phyloP scores from a whole-genome alignment of 2,113 vertebrate genomes.

The Cisticola juncidis region DNA sequence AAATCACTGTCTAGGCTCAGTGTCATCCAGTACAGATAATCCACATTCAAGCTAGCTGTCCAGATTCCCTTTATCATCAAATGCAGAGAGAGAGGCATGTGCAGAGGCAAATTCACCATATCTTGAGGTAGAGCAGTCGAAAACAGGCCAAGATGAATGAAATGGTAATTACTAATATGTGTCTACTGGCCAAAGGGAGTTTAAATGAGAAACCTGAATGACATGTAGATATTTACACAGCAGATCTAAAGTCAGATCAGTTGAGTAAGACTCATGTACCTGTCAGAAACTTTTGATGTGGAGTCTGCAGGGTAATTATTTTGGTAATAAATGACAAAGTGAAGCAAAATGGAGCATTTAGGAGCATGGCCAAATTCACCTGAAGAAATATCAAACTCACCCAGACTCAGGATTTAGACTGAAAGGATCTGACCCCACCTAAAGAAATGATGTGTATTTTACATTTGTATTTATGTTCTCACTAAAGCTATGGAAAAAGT shows the following conservation, averaged over 20 bases:
- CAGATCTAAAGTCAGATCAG: not conserved
- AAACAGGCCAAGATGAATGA: not conserved
- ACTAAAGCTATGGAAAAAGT: not conserved
- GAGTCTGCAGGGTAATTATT: not conserved
- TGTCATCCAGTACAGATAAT: not conserved
- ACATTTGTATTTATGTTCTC: not conserved
- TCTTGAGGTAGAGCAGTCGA: not conserved
- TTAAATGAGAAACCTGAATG: not conserved
- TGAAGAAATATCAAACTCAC: not conserved
- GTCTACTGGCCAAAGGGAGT: not conserved
- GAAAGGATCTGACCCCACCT: too few species aligned
- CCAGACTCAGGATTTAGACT: not conserved
- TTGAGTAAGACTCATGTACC: not conserved
- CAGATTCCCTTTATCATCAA: not conserved
- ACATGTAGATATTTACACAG: not conserved
- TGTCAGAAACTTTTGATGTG: not conserved
- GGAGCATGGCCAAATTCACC: not conserved
- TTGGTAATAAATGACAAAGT: not conserved
- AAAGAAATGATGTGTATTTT: not conserved
- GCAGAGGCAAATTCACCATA: not conserved
- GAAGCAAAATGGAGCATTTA: slow-evolving; percentile 22
- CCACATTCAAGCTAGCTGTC: not conserved
- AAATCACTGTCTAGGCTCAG: not conserved
- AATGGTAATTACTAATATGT: not conserved
- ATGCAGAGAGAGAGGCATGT: not conserved